Percentiles rank a stretch among this genome's conserved stretches.
These are phyloP conservation scores for Hormiphora californensis DNA, from an alignment of 37 sponge, comb jelly and placozoan species.

Conservation along the genomic window DNA sequence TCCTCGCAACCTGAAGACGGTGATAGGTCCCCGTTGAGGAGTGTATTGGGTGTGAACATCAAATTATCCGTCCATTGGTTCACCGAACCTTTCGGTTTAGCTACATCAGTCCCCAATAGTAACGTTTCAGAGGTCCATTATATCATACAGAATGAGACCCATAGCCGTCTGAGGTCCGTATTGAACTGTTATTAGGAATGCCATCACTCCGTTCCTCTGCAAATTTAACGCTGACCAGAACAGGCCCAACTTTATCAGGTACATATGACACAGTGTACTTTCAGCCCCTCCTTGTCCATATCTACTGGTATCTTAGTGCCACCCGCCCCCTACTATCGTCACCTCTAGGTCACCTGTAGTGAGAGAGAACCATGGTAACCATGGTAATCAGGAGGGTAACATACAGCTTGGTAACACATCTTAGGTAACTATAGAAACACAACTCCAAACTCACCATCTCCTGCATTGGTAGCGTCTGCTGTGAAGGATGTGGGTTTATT, in stretches of 20 bases:
- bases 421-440: slow-evolving; percentile 56
- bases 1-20: no score
- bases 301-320: slow-evolving; percentile 47
- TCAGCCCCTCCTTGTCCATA: neutral
- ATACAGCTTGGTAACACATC: neutral
- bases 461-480: slow-evolving; percentile 58
- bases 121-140: no score
- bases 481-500: slow-evolving; percentile 40
- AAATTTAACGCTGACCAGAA: slow-evolving; percentile 37
- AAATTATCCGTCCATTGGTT: no score
- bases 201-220: no score
- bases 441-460: slow-evolving; percentile 54
- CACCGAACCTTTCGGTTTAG: no score
- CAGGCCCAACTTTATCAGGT: slow-evolving; percentile 31
- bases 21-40: no score
- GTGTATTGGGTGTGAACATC: no score
- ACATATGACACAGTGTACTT: slow-evolving; percentile 25
- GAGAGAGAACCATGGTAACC: neutral
- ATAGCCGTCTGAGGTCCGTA: no score
- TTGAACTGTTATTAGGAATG: no score
- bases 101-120: no score
- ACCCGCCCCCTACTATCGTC: slow-evolving; percentile 8
- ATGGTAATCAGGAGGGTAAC: neutral
- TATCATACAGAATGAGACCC: no score
- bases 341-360: slow-evolving; percentile 16